Conservation (phyloP, 2,797 vertebrate species). For the Urocyon cinereoargenteus region DNA sequence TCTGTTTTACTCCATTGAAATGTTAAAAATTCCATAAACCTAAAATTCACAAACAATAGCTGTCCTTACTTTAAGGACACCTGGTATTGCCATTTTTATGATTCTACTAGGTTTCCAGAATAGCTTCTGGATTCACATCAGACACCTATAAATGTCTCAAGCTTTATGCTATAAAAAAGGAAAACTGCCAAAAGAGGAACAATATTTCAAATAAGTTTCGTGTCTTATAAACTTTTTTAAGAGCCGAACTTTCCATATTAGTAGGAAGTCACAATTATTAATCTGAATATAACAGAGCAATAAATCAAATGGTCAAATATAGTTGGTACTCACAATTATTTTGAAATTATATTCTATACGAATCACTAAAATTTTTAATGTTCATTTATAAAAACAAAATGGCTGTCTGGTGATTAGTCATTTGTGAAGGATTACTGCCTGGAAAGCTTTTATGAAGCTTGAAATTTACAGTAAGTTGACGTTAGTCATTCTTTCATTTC, state of each 20-base stretch:
- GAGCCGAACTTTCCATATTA: conserved; percentile 1
- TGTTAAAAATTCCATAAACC: conserved; percentile 69
- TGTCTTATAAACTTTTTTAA: conserved; percentile 48
- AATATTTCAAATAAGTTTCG: conserved; percentile 33
- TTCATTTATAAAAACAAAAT: conserved; percentile 67
- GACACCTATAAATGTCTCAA: conserved; percentile 21
- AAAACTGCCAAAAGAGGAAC: conserved; percentile 16
- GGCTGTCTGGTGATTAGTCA: conserved; percentile 54
- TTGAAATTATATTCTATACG: conserved; percentile 56
- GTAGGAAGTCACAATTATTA: conserved; percentile 11
- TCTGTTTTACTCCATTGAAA: conserved; percentile 71
- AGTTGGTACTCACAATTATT: conserved; percentile 41
- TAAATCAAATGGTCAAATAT: conserved; percentile 57
- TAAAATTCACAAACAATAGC: conserved; percentile 51
- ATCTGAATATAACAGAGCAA: not conserved
- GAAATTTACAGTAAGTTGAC: conserved; percentile 72
- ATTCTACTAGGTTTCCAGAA: not conserved
- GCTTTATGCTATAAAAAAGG: conserved; percentile 54
- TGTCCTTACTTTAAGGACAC: conserved; percentile 64
- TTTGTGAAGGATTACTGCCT: conserved; percentile 65
- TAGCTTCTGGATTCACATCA: not conserved
- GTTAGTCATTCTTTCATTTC: conserved; percentile 35
- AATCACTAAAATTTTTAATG: conserved; percentile 53
- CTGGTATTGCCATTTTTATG: conserved; percentile 36
- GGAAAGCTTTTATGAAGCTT: conserved; percentile 60